phyloP scores from a whole-genome alignment of 1,140 invertebrate genomes.

The Nymphalis io region DNA sequence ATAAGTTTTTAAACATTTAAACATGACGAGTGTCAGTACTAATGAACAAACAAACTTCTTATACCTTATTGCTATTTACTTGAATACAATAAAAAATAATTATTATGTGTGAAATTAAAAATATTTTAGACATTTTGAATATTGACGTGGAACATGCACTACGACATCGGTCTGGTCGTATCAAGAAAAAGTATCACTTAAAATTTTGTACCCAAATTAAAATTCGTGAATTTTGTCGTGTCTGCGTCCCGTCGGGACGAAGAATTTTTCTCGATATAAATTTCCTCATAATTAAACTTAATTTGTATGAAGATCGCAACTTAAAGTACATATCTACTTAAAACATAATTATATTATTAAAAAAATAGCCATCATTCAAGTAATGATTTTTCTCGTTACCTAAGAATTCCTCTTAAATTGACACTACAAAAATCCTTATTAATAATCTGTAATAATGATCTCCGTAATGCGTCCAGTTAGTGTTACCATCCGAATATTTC shows the following conservation, averaged over 20 bases:
- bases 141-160: constrained; percentile 21
- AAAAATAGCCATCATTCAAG: constrained; percentile 31
- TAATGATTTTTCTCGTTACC: constrained; percentile 41
- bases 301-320: constrained; percentile 48
- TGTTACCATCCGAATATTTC: constrained; percentile 63
- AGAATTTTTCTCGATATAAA: constrained; percentile 48
- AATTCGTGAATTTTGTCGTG: constrained; percentile 72
- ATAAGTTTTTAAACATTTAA: no score
- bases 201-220: constrained; percentile 72
- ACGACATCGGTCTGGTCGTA: constrained; percentile 43
- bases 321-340: constrained; percentile 38
- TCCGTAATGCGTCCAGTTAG: constrained; percentile 52
- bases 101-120: no score
- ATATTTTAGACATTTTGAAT: constrained; percentile 16
- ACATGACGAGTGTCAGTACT: no score
- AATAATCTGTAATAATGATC: constrained; percentile 62
- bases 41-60: no score
- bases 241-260: constrained; percentile 40
- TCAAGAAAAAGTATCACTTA: constrained; percentile 66
- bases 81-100: no score
- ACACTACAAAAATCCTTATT: constrained; percentile 50
- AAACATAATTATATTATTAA: constrained; percentile 40
- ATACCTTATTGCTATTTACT: no score
- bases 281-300: constrained; percentile 53
- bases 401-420: constrained; percentile 35